Evolutionary conservation across 92 coral and sea anemone genomes (phyloP).

Genomic region (Pocillopora grandis): DNA sequence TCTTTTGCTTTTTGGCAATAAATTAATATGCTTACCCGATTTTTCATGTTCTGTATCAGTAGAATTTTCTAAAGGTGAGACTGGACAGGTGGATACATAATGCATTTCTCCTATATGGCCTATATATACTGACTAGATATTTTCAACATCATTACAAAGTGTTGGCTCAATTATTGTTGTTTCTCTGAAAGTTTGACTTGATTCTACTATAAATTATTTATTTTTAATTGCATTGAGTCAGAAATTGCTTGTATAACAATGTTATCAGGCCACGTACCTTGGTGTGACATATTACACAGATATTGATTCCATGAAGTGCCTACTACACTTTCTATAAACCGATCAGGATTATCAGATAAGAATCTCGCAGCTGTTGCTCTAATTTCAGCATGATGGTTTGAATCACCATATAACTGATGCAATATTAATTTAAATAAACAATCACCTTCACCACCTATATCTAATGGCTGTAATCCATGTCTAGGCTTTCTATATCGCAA

Average conservation of each 20-base stretch:
- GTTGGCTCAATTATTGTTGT: background rate
- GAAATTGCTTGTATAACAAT: slow-evolving; percentile 3
- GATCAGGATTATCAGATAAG: background rate
- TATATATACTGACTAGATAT: slow-evolving; percentile 20
- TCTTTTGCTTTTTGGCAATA: slow-evolving; percentile 27
- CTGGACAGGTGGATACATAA: slow-evolving; percentile 22
- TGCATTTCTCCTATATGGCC: slow-evolving; percentile 61
- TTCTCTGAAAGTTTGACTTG: background rate
- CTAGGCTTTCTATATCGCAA: too few relatives aligned
- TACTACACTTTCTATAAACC: background rate
- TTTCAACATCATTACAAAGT: too few relatives aligned
- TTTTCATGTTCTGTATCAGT: background rate
- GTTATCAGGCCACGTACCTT: slow-evolving; percentile 12
- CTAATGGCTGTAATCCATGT: slow-evolving; percentile 28
- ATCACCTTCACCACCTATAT: slow-evolving; percentile 34
- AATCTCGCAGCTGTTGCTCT: slow-evolving; percentile 7
- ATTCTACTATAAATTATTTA: slow-evolving; percentile 7
- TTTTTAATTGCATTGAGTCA: background rate
- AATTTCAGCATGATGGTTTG: slow-evolving; percentile 3
- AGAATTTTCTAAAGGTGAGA: background rate
- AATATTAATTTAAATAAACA: slow-evolving; percentile 26
- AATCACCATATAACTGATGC: slow-evolving; percentile 18
- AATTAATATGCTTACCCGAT: background rate
- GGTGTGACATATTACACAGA: slow-evolving; percentile 9
- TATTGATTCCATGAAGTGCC: background rate